Percentiles rank a stretch among this genome's conserved stretches.
Evolutionary conservation across 1,140 invertebrate genomes (phyloP).

Genomic region (Hesperophylax magnus): DNA sequence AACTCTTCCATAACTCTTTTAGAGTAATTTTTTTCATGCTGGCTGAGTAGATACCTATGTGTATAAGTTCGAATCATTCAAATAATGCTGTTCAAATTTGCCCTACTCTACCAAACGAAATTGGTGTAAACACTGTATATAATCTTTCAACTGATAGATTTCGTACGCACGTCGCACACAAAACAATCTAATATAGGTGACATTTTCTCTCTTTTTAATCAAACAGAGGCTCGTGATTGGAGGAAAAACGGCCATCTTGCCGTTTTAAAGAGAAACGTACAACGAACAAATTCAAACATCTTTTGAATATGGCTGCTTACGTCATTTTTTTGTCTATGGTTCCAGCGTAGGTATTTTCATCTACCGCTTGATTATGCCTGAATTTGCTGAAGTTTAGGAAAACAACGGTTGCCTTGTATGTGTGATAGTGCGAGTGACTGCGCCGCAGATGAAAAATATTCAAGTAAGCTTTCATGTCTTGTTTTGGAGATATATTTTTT

Average conservation of each 20-base stretch:
- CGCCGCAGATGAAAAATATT: slow-evolving; percentile 68
- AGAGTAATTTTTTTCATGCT: too few species aligned
- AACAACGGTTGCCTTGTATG: slow-evolving; percentile 70
- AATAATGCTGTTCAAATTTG: too few species aligned
- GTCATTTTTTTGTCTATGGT: slow-evolving; percentile 37
- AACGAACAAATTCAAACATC: background rate
- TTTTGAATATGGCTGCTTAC: slow-evolving; percentile 24
- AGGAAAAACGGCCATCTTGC: slow-evolving; percentile 8
- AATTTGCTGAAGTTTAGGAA: slow-evolving; percentile 65
- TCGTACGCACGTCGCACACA: background rate
- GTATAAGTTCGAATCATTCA: too few species aligned
- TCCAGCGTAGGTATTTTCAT: slow-evolving; percentile 40
- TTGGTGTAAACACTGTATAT: too few species aligned
- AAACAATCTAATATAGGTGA: background rate
- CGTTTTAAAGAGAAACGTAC: background rate
- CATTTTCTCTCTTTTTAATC: background rate
- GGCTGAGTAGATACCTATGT: too few species aligned
- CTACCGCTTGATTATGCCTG: slow-evolving; percentile 38
- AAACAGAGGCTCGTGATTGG: background rate
- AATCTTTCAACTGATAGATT: too few species aligned
- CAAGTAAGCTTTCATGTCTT: slow-evolving; percentile 48
- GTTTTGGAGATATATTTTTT: slow-evolving; percentile 32
- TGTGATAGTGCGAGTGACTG: slow-evolving; percentile 70
- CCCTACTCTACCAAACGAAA: too few species aligned
- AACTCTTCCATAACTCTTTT: too few species aligned